These are phyloP conservation scores for Incurvaria masculella DNA, from an alignment of 2,888 invertebrate genomes.

Conservation along the genomic window DNA sequence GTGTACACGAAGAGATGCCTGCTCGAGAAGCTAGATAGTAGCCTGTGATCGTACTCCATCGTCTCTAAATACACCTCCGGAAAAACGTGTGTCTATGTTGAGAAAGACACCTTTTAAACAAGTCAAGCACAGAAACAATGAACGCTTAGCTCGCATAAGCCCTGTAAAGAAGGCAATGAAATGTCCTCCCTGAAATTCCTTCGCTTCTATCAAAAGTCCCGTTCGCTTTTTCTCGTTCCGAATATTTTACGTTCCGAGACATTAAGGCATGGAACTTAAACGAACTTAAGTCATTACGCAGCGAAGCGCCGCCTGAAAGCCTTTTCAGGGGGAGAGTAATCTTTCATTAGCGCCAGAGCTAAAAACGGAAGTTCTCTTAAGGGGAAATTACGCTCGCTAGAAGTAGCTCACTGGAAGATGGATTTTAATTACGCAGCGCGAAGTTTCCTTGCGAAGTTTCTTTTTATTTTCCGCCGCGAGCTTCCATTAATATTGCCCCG, in stretches of 20 bases:
- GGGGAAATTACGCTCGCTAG: slow-evolving; percentile 52
- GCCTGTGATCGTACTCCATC: too few species aligned
- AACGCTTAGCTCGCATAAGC: too few species aligned
- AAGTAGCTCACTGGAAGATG: slow-evolving; percentile 31
- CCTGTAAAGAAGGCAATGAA: too few species aligned
- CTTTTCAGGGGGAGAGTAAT: slow-evolving; percentile 57
- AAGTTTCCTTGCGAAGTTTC: slow-evolving; percentile 37
- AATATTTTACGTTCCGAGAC: slow-evolving; percentile 55
- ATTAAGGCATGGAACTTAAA: slow-evolving; percentile 45
- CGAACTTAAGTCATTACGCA: slow-evolving; percentile 53
- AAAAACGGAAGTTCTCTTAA: slow-evolving; percentile 55
- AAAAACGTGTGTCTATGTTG: too few species aligned
- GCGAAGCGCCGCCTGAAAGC: slow-evolving; percentile 49
- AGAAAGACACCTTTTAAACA: too few species aligned
- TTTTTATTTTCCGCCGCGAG: slow-evolving; percentile 16
- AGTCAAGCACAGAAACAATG: too few species aligned
- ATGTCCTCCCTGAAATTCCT: neutral
- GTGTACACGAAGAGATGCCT: too few species aligned
- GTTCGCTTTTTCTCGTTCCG: slow-evolving; percentile 24
- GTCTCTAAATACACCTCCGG: too few species aligned
- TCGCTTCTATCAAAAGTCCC: too few species aligned
- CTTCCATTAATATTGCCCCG: slow-evolving; percentile 24
- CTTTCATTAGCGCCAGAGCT: slow-evolving; percentile 49
- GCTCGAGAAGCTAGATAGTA: too few species aligned
- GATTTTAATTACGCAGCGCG: slow-evolving; percentile 55